phyloP scores from a whole-genome alignment of 2,888 invertebrate species.

The Troides helena region DNA sequence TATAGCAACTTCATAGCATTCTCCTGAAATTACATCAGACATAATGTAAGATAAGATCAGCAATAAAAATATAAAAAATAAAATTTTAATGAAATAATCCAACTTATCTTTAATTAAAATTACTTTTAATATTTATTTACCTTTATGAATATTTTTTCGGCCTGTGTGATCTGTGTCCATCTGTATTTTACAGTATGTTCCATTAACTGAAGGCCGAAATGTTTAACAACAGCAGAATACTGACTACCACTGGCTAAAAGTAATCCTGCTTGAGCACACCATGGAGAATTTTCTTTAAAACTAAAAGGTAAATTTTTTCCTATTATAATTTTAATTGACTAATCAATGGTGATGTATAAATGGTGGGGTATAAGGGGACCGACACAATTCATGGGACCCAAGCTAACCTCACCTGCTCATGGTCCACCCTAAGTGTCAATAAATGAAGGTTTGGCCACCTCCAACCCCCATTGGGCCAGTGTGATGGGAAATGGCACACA shows the following conservation, averaged over 20 bases:
- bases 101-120: no score
- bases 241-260: constrained; percentile 87
- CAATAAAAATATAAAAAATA: background rate
- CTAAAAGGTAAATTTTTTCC: constrained; percentile 46
- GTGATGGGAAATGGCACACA: no score
- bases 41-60: background rate
- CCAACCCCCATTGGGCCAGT: no score
- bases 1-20: constrained; percentile 92
- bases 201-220: constrained; percentile 95
- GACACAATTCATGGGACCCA: no score
- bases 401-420: no score
- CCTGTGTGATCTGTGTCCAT: constrained; percentile 93
- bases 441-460: no score
- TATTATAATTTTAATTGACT: no score
- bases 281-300: constrained; percentile 92
- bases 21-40: constrained; percentile 73
- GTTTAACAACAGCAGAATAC: constrained; percentile 89
- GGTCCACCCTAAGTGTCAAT: no score
- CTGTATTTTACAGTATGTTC: constrained; percentile 96
- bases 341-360: no score
- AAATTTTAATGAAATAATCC: background rate
- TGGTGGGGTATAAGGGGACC: no score
- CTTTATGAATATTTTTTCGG: constrained; percentile 94
- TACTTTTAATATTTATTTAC: constrained; percentile 48
- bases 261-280: constrained; percentile 93